Base-by-base conservation (phyloP, 2,797 vertebrate genomes). In the Agapornis canus region DNA sequence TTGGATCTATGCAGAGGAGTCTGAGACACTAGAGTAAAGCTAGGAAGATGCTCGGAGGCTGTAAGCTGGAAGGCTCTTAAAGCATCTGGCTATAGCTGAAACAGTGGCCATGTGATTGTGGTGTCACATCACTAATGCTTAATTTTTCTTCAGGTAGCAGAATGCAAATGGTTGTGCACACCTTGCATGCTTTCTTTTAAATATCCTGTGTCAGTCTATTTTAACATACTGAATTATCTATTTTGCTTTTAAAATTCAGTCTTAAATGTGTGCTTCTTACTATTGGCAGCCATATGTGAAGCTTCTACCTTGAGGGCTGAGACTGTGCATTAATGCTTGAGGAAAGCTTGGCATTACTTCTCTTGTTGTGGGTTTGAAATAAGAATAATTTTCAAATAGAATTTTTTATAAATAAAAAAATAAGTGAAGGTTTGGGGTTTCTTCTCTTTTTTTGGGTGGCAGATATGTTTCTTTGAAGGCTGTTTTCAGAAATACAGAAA, bases 51-150 rank as follows among this genome's bases (percentile, higher is more conserved):
- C 6, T 76, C 40, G 3, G 35, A 64, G 69, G 40, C 59, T 72
- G 5, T 63, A 56, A 79, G 29, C 59, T 52, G 13, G 51, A 35
- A 40, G 68, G 43, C 32, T 90, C 29, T 54, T 57, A 3, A 40
- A 54, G 31, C 49, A 51, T 56, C 61, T 63, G 40, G 13, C 56
- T 19, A 8, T 5, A 75, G 79, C 66, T 12, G 6, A 65, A 73
- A 48, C 39, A 47, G 45, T 0, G 1, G 5, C 31, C 1, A 0
- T 27, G 42, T 49, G 76, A 11, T 39, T 63, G 45, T 54, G 40
- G 21, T 54, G 37, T 81, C 64, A 32, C 21, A 6, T 71, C 77
- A 32, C 19, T 61, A 10, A 63, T 3, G 1, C 51, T 71, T 75
- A 19, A 26, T 56, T 73, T 92, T 75, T 51, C 13, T 76, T 75